Evolutionary conservation across 2,888 invertebrate genomes (phyloP), one percentile per base, ranked within the genome.

Genomic region (Trissolcus japonicus): DNA sequence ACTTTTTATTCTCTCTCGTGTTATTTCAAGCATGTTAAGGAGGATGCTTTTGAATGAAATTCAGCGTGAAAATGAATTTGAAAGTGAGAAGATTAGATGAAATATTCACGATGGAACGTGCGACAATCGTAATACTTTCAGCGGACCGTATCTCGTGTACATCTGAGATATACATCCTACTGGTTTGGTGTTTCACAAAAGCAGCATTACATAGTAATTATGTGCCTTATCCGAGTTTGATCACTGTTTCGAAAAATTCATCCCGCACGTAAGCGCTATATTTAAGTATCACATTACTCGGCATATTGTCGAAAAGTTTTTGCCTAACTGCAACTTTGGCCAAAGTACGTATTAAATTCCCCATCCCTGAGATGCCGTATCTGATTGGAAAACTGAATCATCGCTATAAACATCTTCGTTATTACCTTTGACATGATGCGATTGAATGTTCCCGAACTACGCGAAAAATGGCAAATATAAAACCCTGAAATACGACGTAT

Each of bases 321-420:
- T 41, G 21, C 56, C 41, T 67, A 74, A 62, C 67, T 65, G 63
- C 59, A 63, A 50, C 51, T 63, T 13, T 53, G 25, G 41, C 46
- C 66, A 46, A 71, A 63, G 66, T 62, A 19, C 19, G 57, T 53
- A 50, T 66, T 74, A 74, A 67, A 74, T 74, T 66, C 41, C 6
- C 16, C 16, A 21, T 46, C 16, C 21, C 25, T 16, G 51, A 21
- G 40, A 51, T 35, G 50, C 55, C 54, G 51, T 62, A 63, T 68
- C 68, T 25, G 63, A 14, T 53, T 67, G 7, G 25, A 43, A 43
- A 68, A 68, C 51, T 59, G 19, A 68, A 63, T 54, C 17, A 57
- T 75, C 55, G 57, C 55, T 29, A 50, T 68, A 68, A 75, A 75
- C 66, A 50, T 40, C 25, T 29, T 66, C 29, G 51, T 66, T 73